These are phyloP conservation scores for Athene noctua DNA, from an alignment of 2,113 vertebrate species.

Conservation along the genomic window DNA sequence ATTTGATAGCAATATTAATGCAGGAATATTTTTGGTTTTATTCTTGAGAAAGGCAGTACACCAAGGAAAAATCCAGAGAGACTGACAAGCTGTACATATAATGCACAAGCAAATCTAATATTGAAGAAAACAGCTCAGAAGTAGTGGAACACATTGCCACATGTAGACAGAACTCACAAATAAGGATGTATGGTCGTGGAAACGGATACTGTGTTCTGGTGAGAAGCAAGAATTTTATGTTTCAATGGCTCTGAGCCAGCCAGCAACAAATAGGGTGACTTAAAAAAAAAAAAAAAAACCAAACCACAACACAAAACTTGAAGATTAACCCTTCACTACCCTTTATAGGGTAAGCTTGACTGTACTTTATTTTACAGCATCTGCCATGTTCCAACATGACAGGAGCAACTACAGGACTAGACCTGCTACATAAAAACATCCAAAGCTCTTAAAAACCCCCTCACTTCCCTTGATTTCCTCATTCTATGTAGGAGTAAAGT, in stretches of 20 bases:
- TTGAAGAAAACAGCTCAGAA: neutral
- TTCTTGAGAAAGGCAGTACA: neutral
- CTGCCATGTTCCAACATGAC: neutral
- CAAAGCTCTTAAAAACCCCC: neutral
- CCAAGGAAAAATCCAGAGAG: neutral
- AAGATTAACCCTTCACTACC: neutral
- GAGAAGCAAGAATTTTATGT: neutral
- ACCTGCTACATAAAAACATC: neutral
- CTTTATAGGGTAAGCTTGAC: neutral
- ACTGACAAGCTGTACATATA: neutral
- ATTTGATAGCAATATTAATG: constrained; percentile 10
- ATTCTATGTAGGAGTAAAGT: neutral
- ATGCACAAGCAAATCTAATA: neutral
- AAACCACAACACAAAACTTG: neutral
- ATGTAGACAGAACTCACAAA: neutral
- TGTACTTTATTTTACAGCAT: neutral
- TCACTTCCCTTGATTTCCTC: neutral
- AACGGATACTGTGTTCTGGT: neutral
- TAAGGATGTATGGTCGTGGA: neutral
- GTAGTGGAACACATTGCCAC: neutral
- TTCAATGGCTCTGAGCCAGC: neutral
- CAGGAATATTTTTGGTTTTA: neutral
- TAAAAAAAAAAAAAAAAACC: neutral
- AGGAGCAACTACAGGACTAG: neutral
- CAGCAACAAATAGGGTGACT: neutral